Evolutionary conservation across 2,797 vertebrate genomes (phyloP).

Genomic region (Gila robusta): DNA sequence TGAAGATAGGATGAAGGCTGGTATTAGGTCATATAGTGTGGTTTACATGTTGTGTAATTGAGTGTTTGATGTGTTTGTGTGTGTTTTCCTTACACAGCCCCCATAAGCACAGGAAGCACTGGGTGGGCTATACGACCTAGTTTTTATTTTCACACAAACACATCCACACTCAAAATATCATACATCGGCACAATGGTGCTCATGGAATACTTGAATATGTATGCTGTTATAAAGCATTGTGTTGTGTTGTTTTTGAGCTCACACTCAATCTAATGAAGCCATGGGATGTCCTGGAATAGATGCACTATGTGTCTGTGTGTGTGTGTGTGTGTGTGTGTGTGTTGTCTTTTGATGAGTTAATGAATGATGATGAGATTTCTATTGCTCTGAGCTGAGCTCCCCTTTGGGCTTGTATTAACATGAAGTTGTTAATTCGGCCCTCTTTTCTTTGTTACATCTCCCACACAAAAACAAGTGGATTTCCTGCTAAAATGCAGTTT

Average conservation of each 20-base stretch:
- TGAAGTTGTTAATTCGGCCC: slow-evolving; percentile 39
- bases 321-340: background rate
- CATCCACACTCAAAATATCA: slow-evolving; percentile 14
- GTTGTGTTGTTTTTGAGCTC: slow-evolving; percentile 43
- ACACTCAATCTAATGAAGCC: slow-evolving; percentile 41
- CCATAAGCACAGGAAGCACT: slow-evolving; percentile 79
- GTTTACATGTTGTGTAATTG: slow-evolving; percentile 24
- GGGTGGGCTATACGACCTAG: slow-evolving; percentile 82
- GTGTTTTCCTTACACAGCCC: slow-evolving; percentile 51
- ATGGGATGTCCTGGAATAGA: slow-evolving; percentile 47
- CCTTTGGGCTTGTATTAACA: slow-evolving; percentile 39
- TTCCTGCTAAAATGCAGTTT: background rate
- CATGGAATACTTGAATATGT: slow-evolving; percentile 49
- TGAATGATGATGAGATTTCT: slow-evolving; percentile 50
- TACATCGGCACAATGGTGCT: slow-evolving; percentile 39
- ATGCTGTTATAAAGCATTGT: slow-evolving; percentile 46
- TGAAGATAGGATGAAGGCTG: slow-evolving; percentile 15
- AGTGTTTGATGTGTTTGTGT: slow-evolving; percentile 46
- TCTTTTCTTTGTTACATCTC: slow-evolving; percentile 16
- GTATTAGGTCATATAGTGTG: slow-evolving; percentile 30
- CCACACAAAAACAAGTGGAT: background rate
- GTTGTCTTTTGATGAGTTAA: slow-evolving; percentile 54
- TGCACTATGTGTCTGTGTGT: background rate
- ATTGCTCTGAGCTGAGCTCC: slow-evolving; percentile 41
- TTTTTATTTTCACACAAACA: slow-evolving; percentile 71